phyloP scores from a whole-genome alignment of 2,113 vertebrate species.

The human region GRCh38 chr5:54736501-54737000 shows the following conservation, averaged over 20 bases:
- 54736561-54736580: not conserved
- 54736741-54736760: not conserved
- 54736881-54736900: not conserved
- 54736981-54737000: constrained; percentile 6
- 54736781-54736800: constrained; percentile 7
- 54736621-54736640: not conserved
- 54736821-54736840: not conserved
- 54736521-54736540: not conserved
- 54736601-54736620: not conserved
- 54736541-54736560: not conserved
- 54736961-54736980: not conserved
- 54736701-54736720: not conserved
- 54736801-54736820: not conserved
- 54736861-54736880: not conserved
- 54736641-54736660: not conserved
- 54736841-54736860: not conserved
- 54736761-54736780: not conserved
- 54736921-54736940: not conserved
- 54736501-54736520: not conserved
- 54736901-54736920: not conserved
- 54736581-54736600: not conserved
- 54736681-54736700: not conserved
- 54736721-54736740: not conserved
- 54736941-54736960: not conserved
- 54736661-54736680: not conserved